A percentile compares a stretch with the other conserved stretches of the same genome.
Evolutionary conservation across 2,113 vertebrate genomes (phyloP).

Genomic region (Willisornis vidua): DNA sequence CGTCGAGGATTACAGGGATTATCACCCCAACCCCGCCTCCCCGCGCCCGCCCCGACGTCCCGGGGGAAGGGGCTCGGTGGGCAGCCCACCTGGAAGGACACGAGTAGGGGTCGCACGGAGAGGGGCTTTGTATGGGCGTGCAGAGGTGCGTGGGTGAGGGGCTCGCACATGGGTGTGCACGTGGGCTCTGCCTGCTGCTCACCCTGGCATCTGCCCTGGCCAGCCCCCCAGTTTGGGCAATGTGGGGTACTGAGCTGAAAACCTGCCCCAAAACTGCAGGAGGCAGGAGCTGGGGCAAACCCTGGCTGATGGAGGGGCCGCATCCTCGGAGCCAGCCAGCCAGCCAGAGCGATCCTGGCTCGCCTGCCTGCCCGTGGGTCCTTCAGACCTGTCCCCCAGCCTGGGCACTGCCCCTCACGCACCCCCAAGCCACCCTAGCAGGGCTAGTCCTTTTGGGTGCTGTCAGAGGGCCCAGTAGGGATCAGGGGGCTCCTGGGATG

Average conservation of each 20-base stretch:
- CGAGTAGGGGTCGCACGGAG: no score
- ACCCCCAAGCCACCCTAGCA: accelerated
- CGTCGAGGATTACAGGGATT: slow-evolving; percentile 30
- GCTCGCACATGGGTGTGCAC: accelerated
- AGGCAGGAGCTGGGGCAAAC: neutral
- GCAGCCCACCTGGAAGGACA: neutral
- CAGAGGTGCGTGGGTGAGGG: accelerated
- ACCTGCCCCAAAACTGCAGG: neutral
- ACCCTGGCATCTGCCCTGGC: accelerated
- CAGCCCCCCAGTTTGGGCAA: accelerated
- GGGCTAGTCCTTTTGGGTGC: accelerated
- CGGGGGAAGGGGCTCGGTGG: neutral
- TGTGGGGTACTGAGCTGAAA: neutral
- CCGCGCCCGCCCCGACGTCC: neutral
- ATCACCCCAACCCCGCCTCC: neutral
- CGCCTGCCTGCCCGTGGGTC: accelerated
- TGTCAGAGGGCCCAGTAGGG: neutral
- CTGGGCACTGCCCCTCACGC: accelerated
- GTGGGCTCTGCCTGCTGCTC: neutral
- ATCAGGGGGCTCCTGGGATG: neutral
- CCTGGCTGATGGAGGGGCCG: accelerated
- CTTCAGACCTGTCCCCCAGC: neutral
- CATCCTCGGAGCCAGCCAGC: accelerated
- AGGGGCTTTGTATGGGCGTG: accelerated
- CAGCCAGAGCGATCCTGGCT: accelerated